Conservation (phyloP, 2,797 vertebrate genomes). For the Rallus crepitans region DNA sequence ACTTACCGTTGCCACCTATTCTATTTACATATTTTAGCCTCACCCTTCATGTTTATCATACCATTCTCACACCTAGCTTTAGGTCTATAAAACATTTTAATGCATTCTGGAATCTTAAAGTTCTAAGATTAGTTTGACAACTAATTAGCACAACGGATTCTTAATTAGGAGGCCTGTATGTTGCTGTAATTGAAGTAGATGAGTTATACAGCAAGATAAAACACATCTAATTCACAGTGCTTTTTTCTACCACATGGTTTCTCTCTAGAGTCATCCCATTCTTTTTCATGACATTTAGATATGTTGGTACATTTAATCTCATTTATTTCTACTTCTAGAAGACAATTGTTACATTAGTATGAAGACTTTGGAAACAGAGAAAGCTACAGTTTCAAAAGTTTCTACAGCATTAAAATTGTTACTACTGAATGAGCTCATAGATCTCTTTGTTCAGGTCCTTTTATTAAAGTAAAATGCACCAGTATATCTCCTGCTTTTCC, state of each 20-base stretch:
- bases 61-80: conserved; percentile 26
- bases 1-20: conserved; percentile 13
- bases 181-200: conserved; percentile 58
- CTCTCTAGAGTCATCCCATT: conserved; percentile 40
- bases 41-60: conserved; percentile 32
- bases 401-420: conserved; percentile 66
- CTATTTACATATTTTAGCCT: conserved; percentile 23
- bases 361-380: conserved; percentile 69
- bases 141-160: conserved; percentile 61
- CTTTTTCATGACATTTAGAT: conserved; percentile 77
- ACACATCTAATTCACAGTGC: conserved; percentile 69
- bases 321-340: conserved; percentile 79
- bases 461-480: conserved; percentile 52
- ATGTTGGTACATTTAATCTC: conserved; percentile 71
- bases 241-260: conserved; percentile 61
- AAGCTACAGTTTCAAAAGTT: conserved; percentile 73
- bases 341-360: conserved; percentile 76
- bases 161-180: conserved; percentile 62
- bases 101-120: conserved; percentile 30
- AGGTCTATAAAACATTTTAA: conserved; percentile 28
- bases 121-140: conserved; percentile 36
- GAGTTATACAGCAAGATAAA: conserved; percentile 43
- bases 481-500: conserved; percentile 28
- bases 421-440: conserved; percentile 50
- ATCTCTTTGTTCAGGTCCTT: conserved; percentile 39